Conservation (phyloP, 1,140 invertebrate species). For the Carposina sasakii region DNA sequence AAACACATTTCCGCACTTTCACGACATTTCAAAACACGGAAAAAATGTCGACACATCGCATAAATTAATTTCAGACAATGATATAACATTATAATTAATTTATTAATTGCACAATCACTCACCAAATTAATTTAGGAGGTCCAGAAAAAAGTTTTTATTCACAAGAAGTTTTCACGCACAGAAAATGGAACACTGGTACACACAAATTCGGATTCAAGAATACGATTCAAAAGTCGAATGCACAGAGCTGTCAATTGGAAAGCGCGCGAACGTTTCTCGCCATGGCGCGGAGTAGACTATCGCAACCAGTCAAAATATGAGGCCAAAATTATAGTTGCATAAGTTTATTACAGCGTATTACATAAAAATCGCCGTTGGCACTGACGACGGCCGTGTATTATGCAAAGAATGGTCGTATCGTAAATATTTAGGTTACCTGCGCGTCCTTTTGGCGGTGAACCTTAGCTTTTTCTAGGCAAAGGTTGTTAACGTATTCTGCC, state of each 20-base stretch:
- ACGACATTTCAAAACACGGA: conserved; percentile 34
- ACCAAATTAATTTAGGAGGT: conserved; percentile 35
- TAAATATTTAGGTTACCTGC: conserved; percentile 40
- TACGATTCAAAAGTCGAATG: conserved; percentile 20
- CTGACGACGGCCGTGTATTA: conserved; percentile 41
- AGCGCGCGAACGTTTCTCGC: conserved; percentile 39
- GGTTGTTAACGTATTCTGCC: no score
- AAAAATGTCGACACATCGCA: conserved; percentile 30
- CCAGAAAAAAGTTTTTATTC: no score
- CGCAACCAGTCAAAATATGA: conserved; percentile 59
- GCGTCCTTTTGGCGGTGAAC: conserved; percentile 28
- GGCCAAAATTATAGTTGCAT: conserved; percentile 57
- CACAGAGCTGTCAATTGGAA: conserved; percentile 41
- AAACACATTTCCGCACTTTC: no score
- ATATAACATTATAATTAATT: conserved; percentile 26
- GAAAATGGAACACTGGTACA: conserved; percentile 35
- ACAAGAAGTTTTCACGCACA: conserved; percentile 22
- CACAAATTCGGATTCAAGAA: conserved; percentile 30
- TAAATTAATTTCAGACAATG: conserved; percentile 30
- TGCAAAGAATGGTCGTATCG: conserved; percentile 41
- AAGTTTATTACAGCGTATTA: conserved; percentile 62
- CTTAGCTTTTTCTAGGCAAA: no score
- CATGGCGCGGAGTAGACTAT: conserved; percentile 50
- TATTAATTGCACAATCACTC: conserved; percentile 23
- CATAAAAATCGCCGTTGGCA: conserved; percentile 60